phyloP scores from a whole-genome alignment of 2,113 vertebrate genomes.

The Seriola aureovittata region DNA sequence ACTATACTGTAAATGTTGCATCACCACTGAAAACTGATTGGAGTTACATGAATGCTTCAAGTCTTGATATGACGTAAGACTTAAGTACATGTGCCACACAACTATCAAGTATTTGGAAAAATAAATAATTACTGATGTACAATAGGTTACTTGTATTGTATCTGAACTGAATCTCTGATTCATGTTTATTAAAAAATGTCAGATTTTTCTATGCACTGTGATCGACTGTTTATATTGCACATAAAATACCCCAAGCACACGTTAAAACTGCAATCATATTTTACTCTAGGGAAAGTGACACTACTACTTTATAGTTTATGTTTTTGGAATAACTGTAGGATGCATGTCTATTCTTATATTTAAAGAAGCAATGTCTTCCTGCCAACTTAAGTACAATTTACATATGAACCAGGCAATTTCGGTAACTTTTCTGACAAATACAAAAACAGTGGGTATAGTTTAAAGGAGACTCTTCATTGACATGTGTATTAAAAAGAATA shows the following conservation, averaged over 20 bases:
- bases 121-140: too few species aligned
- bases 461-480: not conserved
- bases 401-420: not conserved
- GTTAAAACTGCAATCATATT: not conserved
- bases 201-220: too few species aligned
- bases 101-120: too few species aligned
- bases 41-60: not conserved
- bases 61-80: not conserved
- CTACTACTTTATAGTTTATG: not conserved
- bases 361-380: not conserved
- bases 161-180: too few species aligned
- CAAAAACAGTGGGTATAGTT: not conserved
- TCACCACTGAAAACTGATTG: not conserved
- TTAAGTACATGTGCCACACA: too few species aligned
- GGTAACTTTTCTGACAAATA: not conserved
- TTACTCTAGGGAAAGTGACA: not conserved
- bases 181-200: too few species aligned
- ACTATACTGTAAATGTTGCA: too few species aligned
- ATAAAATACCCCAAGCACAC: too few species aligned
- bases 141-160: too few species aligned
- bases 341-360: not conserved
- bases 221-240: too few species aligned
- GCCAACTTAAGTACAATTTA: not conserved
- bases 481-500: not conserved
- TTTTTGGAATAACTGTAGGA: not conserved